Base-by-base conservation (phyloP, 53 echinoderm and acorn worm genomes). In the Pentamera pediparva region DNA sequence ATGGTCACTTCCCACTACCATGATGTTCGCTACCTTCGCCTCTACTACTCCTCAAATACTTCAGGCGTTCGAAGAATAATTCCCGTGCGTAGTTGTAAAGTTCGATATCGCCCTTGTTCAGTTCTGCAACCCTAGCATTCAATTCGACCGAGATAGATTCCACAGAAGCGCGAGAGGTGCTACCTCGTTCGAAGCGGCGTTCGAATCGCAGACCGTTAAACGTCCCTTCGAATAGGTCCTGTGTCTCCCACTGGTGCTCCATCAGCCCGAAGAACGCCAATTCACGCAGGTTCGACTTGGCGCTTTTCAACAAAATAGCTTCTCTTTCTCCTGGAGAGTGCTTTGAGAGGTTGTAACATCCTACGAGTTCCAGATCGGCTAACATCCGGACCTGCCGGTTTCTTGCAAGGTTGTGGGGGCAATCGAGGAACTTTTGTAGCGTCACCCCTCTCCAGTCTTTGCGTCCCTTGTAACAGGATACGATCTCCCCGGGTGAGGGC, bases 301-400 rank as follows among this genome's bases (percentile, higher is more conserved):
- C 91, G 41, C 86, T 86, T 18, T 60, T 63, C 20, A 92, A 74
- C 64, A 92, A 69, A 9, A 59, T 76, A 12, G 60, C 75, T 15
- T 79, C 60, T 1, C 75, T 53, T 35, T 92, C 85, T 28, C 71
- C 79, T 5, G 22, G 33, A 4, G 80, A n/a, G 61, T 89, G 49
- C 13, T 48, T 59, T 1, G 92, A 74, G 13, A 62, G 32, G 54
- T 87, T 91, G 67, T 92, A 92, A 64, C 92, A 92, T 5, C 81
- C 77, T 5, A 92, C 83, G 10, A 70, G 32, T 5, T 85, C 30
- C 12, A 92, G 76, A 25, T 92, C 92, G 4, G 92, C 92, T 7
- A 92, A 62, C 92, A 92, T 92, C 19, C 92, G 76, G 0, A 84
- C 84, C 74, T 92, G 92, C 8, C 92, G 79, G 33, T 92, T 85